Percentiles rank a stretch among this genome's conserved stretches.
Evolutionary conservation across 2,113 vertebrate genomes (phyloP).

Genomic region (Piprites chloris): DNA sequence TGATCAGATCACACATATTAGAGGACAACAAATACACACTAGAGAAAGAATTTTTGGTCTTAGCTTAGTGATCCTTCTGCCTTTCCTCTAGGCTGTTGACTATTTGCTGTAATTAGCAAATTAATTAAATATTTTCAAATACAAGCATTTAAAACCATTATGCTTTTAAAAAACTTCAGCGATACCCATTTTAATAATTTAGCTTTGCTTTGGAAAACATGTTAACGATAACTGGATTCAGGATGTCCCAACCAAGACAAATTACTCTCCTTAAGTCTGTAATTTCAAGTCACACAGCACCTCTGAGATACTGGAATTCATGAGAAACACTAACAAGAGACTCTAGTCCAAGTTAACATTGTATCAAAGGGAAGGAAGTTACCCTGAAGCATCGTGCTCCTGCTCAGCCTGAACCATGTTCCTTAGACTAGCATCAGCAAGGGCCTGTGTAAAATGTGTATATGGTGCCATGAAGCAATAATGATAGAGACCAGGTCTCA

Average conservation of each 20-base stretch:
- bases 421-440: conserved; percentile 93
- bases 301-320: neutral
- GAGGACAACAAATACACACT: neutral
- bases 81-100: neutral
- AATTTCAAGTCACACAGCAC: neutral
- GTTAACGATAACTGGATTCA: neutral
- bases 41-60: neutral
- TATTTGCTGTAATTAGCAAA: neutral
- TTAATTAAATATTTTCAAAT: neutral
- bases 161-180: neutral
- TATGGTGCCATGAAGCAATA: conserved; percentile 99
- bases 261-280: neutral
- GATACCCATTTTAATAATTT: neutral
- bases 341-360: neutral
- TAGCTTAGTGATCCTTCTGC: neutral
- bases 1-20: neutral
- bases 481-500: conserved; percentile 92
- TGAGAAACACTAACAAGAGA: neutral
- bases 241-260: neutral
- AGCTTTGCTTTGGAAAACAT: neutral
- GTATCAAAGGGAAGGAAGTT: neutral
- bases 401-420: conserved; percentile 96
- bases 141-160: neutral
- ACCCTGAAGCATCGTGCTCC: conserved; percentile 92
- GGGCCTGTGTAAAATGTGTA: conserved; percentile 96